Base-by-base conservation (phyloP, 2,797 vertebrate species). In the Tolypeutes matacus region DNA sequence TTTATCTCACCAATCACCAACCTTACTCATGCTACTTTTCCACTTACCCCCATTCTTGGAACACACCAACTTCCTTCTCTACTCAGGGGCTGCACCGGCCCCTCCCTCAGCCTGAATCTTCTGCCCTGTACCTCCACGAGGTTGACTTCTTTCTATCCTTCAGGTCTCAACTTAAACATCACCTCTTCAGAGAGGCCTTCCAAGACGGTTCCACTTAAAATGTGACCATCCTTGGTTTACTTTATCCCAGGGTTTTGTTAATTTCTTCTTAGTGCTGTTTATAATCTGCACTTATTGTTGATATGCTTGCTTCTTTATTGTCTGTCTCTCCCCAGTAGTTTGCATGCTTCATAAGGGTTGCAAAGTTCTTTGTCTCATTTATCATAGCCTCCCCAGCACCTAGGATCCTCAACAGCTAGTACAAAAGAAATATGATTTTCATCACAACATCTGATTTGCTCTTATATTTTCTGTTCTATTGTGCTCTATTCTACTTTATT, bases 31-130 rank as follows among this genome's bases (percentile, higher is more conserved):
- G 6, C 64, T 21, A 2, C 1, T 0, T 7, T 15, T 70, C 20
- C n/a, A 5, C 0, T 14, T 7, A 34, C 29, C 53, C 13, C 75
- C 56, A 39, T 21, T 11, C 49, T 5, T 3, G 4, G n/a, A 25
- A 18, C n/a, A 60, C 29, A 58, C 20, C 29, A 21, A 5, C 0
- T 23, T 36, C 10, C 75, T 36, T 4, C 29, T 49, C 5, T 2
- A 1, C n/a, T 2, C 3, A 7, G 67, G 36, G 20, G 23, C 34
- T 4, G 5, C 1, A 2, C 8, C 6, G 21, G 18, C 49, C 2
- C 1, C 8, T 4, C 21, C 69, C 9, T 27, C 34, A 2, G 0
- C 20, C 67, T 36, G 39, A 18, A 11, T 5, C 20, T 70, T 34
- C n/a, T 67, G 73, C 53, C 70, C 1, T 4, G 80, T 1, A 29